A percentile compares a stretch with the other conserved stretches of the same genome.
Evolutionary conservation across 2,888 invertebrate species (phyloP).

Genomic region (Harpalus rubripes): DNA sequence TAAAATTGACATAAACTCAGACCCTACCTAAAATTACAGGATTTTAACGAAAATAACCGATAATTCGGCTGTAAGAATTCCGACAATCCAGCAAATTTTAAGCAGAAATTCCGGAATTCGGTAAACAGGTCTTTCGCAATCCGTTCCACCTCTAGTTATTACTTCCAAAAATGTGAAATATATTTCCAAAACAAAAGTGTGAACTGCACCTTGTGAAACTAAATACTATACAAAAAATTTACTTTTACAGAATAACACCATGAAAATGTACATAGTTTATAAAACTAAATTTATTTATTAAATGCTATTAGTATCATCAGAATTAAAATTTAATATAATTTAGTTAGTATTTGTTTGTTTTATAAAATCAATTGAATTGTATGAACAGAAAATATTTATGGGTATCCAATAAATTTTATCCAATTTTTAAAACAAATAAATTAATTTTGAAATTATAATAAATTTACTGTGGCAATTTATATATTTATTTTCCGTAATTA

Average conservation of each 20-base stretch:
- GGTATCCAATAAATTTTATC: conserved; percentile 38
- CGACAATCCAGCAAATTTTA: too few species aligned
- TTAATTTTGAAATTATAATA: conserved; percentile 48
- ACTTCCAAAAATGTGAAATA: too few species aligned
- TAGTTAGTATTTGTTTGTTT: conserved; percentile 18
- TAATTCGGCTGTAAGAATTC: too few species aligned
- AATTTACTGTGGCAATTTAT: conserved; percentile 26
- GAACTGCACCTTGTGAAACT: background rate
- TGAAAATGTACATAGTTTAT: background rate
- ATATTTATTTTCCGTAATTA: conserved; percentile 48
- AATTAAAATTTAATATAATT: conserved; percentile 38
- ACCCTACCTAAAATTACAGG: too few species aligned
- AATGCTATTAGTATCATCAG: background rate
- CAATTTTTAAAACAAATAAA: conserved; percentile 49
- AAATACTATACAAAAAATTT: background rate
- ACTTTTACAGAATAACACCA: background rate
- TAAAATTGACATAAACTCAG: too few species aligned
- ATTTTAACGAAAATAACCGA: too few species aligned
- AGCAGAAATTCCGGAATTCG: too few species aligned
- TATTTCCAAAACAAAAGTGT: background rate
- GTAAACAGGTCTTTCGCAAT: too few species aligned
- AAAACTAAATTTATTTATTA: background rate
- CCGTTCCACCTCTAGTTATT: too few species aligned
- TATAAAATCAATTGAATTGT: conserved; percentile 30
- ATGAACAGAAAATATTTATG: conserved; percentile 35